Evolutionary conservation across 2,113 vertebrate genomes (phyloP).

Genomic region (Cricetomys ansorgei): DNA sequence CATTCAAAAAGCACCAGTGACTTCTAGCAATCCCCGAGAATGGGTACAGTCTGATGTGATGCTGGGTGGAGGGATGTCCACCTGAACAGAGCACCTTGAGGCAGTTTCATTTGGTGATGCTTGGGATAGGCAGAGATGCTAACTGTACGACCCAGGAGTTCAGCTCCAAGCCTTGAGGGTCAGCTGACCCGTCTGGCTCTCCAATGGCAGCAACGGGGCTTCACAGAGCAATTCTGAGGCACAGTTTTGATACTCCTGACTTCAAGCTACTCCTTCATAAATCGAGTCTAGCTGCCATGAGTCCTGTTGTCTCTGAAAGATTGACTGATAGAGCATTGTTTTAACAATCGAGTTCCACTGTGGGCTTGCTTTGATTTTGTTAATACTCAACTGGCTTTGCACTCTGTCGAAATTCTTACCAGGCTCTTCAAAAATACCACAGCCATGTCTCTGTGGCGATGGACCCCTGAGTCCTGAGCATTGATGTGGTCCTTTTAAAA

Average conservation of each 20-base stretch:
- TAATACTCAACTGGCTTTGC: conserved; percentile 37
- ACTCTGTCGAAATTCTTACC: conserved; percentile 63
- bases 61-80: background rate
- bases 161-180: background rate
- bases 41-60: background rate
- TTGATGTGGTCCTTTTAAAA: conserved; percentile 75
- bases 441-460: conserved; percentile 59
- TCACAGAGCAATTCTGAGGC: background rate
- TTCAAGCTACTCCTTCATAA: background rate
- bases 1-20: background rate
- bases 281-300: background rate
- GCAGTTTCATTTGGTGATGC: background rate
- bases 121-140: background rate
- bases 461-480: conserved; percentile 48
- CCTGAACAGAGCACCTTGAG: background rate
- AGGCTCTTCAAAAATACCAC: conserved; percentile 65
- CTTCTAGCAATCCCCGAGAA: background rate
- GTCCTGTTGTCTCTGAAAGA: background rate
- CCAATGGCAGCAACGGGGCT: background rate
- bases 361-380: conserved; percentile 47
- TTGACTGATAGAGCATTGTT: background rate
- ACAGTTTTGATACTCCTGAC: background rate
- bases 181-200: background rate
- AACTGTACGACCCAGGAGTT: background rate
- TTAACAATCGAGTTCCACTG: background rate